Conservation (phyloP, 2,888 invertebrate species). For the Drosophila multiciliata region DNA sequence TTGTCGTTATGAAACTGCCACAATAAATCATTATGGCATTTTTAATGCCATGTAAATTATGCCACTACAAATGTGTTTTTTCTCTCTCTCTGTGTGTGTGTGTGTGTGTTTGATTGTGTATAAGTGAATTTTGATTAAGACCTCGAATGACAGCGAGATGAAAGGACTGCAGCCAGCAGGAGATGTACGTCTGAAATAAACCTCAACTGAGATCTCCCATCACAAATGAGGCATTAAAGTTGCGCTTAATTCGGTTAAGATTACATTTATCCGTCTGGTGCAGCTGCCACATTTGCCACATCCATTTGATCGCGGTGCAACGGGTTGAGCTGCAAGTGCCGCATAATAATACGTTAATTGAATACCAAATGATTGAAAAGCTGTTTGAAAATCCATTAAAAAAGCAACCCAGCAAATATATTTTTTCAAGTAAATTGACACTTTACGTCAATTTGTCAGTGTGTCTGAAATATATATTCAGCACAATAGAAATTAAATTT, state of each 20-base stretch:
- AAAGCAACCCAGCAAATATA: neutral
- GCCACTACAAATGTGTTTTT: constrained; percentile 39
- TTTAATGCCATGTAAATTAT: constrained; percentile 75
- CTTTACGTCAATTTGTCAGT: neutral
- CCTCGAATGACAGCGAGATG: constrained; percentile 30
- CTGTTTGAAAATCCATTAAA: neutral
- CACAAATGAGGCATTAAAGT: constrained; percentile 57
- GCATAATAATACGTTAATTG: constrained; percentile 30
- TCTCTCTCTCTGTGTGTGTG: constrained; percentile 22
- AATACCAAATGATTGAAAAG: neutral
- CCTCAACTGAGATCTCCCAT: constrained; percentile 35
- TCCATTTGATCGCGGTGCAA: constrained; percentile 6
- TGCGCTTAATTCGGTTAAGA: constrained; percentile 64
- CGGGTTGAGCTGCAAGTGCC: constrained; percentile 11
- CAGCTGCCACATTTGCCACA: neutral
- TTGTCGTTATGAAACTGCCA: constrained; percentile 39
- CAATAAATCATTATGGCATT: constrained; percentile 71
- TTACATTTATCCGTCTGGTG: constrained; percentile 23
- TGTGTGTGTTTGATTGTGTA: constrained; percentile 5
- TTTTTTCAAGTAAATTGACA: neutral
- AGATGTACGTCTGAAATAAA: constrained; percentile 11
- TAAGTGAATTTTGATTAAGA: constrained; percentile 31
- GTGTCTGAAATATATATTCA: neutral
- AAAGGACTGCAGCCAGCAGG: constrained; percentile 27
- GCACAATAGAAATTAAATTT: neutral